Conservation (phyloP, 2,888 invertebrate species). For the Nemotelus nigrinus region DNA sequence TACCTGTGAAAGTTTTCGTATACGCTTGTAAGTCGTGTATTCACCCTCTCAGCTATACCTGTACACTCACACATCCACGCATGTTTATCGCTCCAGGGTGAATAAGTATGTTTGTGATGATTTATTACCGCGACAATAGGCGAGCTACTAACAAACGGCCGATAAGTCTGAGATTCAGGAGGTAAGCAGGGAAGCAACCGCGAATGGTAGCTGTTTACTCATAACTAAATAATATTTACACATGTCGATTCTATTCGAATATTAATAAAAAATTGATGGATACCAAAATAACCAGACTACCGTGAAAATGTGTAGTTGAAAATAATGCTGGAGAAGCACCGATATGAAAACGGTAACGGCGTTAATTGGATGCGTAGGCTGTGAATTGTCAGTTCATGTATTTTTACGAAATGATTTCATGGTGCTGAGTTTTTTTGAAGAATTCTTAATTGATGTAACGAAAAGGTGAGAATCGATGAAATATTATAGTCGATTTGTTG, state of each 20-base stretch:
- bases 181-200: neutral
- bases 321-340: neutral
- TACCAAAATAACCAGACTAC: conserved; percentile 19
- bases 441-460: neutral
- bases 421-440: neutral
- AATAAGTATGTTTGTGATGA: conserved; percentile 20
- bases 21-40: neutral
- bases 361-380: conserved; percentile 24
- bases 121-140: conserved; percentile 40
- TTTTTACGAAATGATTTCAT: conserved; percentile 15
- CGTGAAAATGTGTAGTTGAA: conserved; percentile 5
- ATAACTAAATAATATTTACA: conserved; percentile 19
- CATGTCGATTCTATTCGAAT: conserved; percentile 6
- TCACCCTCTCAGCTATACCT: neutral
- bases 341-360: conserved; percentile 18
- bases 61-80: neutral
- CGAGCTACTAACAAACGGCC: conserved; percentile 1
- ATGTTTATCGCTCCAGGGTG: neutral
- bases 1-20: neutral
- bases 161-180: conserved; percentile 4
- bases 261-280: conserved; percentile 30
- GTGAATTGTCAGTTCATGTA: neutral
- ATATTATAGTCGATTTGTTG: too few relatives aligned
- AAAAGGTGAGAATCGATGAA: too few relatives aligned
- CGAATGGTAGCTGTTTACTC: conserved; percentile 1